These are phyloP conservation scores for Drosophila kanekoi DNA, from an alignment of 2,888 invertebrate species.

Conservation along the genomic window DNA sequence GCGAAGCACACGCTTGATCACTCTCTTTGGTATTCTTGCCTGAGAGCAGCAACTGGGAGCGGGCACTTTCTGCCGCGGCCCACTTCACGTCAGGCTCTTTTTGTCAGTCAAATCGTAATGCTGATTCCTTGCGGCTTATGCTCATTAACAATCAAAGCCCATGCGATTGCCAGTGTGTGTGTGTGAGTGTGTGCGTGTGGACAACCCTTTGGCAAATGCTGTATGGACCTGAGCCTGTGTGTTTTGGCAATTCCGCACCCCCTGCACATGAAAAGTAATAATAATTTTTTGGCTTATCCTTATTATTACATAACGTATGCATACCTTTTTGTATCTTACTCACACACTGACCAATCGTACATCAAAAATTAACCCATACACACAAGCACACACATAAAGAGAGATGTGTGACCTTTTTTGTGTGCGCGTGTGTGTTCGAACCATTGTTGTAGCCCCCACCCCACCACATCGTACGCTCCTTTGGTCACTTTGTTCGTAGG, in stretches of 20 bases:
- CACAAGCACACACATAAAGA: conserved; percentile 16
- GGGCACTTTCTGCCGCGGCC: not conserved
- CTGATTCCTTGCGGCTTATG: conserved; percentile 29
- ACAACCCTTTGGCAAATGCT: conserved; percentile 51
- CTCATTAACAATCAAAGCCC: conserved; percentile 53
- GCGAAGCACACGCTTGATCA: conserved; percentile 3
- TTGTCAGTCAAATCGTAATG: conserved; percentile 10
- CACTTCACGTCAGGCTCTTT: not conserved
- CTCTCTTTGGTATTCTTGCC: not conserved
- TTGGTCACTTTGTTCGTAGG: conserved; percentile 70
- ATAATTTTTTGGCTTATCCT: conserved; percentile 83
- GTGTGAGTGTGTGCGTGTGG: conserved; percentile 16
- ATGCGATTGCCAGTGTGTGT: not conserved
- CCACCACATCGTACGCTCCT: conserved; percentile 40
- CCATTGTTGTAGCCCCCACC: conserved; percentile 38
- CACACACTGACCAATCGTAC: conserved; percentile 67
- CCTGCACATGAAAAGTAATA: conserved; percentile 73
- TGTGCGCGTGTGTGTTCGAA: conserved; percentile 15
- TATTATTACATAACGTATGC: conserved; percentile 83
- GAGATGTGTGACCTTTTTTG: conserved; percentile 74
- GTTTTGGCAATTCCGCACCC: not conserved
- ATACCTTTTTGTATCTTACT: conserved; percentile 67
- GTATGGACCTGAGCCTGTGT: conserved; percentile 1
- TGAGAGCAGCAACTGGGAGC: not conserved
- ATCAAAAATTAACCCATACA: conserved; percentile 82